phyloP scores from a whole-genome alignment of 1,140 invertebrate species.

The Drosophila kohkoa region DNA sequence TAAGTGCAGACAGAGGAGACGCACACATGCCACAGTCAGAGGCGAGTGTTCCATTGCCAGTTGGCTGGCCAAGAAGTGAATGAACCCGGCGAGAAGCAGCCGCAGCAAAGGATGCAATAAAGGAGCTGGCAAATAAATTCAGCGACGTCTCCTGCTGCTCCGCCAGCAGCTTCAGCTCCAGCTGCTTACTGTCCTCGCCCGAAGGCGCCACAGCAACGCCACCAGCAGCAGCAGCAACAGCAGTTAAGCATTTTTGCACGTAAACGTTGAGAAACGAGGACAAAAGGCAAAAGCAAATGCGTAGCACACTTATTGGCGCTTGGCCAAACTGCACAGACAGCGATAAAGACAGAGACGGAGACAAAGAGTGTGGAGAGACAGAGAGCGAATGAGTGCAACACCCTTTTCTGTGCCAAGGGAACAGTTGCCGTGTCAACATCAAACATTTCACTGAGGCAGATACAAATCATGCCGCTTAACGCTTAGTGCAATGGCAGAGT shows the following conservation, averaged over 20 bases:
- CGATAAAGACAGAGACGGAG: constrained; percentile 6
- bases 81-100: constrained; percentile 60
- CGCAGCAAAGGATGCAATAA: constrained; percentile 25
- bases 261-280: constrained; percentile 51
- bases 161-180: background rate
- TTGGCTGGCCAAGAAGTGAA: constrained; percentile 62
- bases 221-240: constrained; percentile 16
- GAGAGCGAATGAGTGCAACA: background rate
- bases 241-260: constrained; percentile 66
- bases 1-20: constrained; percentile 22
- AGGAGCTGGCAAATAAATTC: constrained; percentile 69
- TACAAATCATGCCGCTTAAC: constrained; percentile 1
- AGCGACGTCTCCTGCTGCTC: constrained; percentile 41
- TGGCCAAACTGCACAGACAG: constrained; percentile 26
- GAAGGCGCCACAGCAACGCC: constrained; percentile 35
- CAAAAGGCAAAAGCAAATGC: constrained; percentile 57
- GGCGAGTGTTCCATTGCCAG: constrained; percentile 13
- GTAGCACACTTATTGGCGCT: constrained; percentile 41
- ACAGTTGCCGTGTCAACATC: constrained; percentile 64
- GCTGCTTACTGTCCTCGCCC: constrained; percentile 21
- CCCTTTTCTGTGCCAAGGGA: constrained; percentile 40
- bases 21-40: constrained; percentile 40
- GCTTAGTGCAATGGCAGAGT: constrained; percentile 39
- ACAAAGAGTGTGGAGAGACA: background rate
- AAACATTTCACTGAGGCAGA: constrained; percentile 14